Base-by-base conservation (phyloP, 2,888 invertebrate species). In the Lithodes maja region DNA sequence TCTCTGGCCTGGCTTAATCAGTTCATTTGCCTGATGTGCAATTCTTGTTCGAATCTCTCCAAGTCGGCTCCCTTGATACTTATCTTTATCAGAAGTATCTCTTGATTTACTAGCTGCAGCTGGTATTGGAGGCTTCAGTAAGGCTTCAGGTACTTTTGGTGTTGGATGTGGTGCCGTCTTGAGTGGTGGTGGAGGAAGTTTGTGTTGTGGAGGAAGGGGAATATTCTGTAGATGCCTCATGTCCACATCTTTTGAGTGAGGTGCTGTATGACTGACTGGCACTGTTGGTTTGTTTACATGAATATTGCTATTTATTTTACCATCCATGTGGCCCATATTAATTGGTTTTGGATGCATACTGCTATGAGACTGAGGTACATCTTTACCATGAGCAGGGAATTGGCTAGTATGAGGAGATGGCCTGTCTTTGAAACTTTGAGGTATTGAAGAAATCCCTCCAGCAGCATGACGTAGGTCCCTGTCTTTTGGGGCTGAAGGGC, bases 1-100 rank as follows among this genome's bases (percentile, higher is more conserved):
- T 69, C 82, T 83, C 55, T 90, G 90, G 49, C 90, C 90, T 50
- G 85, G 90, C 61, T 77, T 87, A n/a, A 90, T 87, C 9, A 90
- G 53, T 71, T 90, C 87, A 53, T 75, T 68, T 52, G 81, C 82
- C n/a, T 83, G 55, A 33, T 87, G 87, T 71, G 90, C 90, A 53
- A 90, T 83, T 82, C 87, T 75, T 15, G 82, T 77, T 69, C 87
- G 77, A 33, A 90, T 85, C 52, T 55, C 55, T 54, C 88, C 87
- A 17, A 90, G 81, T 55, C 87, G 87, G 61, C 86, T 84, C 1
- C 49, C 61, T 2, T 53, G 12, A 53, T 80, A 68, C 69, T 71
- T 88, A 17, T 52, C 83, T 17, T 33, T 80, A 7, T 79, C 84
- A 17, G 52, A 1, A 9, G 68, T 3, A 15, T 79, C 79, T 17